Conservation (phyloP, 2,797 vertebrate species). For the Podarcis lilfordi region DNA sequence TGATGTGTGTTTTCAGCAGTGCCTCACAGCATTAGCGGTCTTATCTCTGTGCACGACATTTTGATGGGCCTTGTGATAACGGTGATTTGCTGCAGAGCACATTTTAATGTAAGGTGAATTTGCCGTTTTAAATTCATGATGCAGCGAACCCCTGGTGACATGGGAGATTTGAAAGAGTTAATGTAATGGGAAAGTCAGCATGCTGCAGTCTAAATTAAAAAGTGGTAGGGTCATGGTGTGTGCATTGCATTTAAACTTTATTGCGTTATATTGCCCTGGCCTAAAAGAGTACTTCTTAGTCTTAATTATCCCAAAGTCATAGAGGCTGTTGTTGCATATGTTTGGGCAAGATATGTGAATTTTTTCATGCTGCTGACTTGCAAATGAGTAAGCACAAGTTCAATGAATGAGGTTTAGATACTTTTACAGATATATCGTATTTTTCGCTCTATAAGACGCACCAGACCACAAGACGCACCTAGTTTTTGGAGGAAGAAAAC, state of each 20-base stretch:
- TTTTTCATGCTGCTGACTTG: slow-evolving; percentile 1
- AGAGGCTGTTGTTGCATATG: not conserved
- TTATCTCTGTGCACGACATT: not conserved
- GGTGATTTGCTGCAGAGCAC: not conserved
- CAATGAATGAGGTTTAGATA: slow-evolving; percentile 16
- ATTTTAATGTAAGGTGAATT: not conserved
- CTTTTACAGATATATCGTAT: not conserved
- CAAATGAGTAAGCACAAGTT: not conserved
- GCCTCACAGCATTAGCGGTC: not conserved
- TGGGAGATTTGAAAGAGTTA: not conserved
- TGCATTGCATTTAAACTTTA: not conserved
- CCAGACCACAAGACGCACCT: no score
- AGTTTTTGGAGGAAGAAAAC: no score
- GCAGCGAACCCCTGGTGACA: not conserved
- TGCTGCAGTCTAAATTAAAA: not conserved
- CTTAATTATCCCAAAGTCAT: slow-evolving; percentile 18
- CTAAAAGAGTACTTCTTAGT: not conserved
- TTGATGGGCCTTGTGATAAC: not conserved
- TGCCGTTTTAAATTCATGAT: not conserved
- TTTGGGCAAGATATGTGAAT: slow-evolving; percentile 16
- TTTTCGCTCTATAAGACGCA: no score
- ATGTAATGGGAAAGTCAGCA: not conserved
- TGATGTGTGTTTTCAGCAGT: no score
- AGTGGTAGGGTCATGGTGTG: not conserved
- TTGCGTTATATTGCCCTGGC: not conserved